Evolutionary conservation across 35 echinoderm and acorn worm species (phyloP), one percentile per base, ranked within the genome.

Genomic region (Nesometra sesokonis): DNA sequence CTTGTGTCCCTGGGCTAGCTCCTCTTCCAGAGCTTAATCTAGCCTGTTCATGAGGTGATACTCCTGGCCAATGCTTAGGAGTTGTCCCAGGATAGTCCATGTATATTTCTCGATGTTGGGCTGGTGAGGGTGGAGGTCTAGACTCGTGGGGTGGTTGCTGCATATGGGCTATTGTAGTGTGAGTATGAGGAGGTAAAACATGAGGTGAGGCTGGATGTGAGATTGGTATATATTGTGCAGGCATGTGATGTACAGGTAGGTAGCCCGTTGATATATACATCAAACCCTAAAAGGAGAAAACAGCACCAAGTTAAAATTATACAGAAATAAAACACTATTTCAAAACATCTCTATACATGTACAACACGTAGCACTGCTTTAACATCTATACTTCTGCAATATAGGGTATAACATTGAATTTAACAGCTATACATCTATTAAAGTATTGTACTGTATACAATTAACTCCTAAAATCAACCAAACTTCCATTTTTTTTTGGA

Each of bases 1-100:
- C 23, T 0, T 29, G 37, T 57, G 79, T 13, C 32, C 79, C 46
- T 32, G 87, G 79, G 32, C 40, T 88, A 33, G 80, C 32, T 35
- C 78, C 87, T 47, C 87, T 88, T 5, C 38, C 30, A 80, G 87
- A 67, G 52, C 52, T 67, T 27, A 67, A 67, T 27, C 52, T 67
- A 19, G 52, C 52, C 9, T 67, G 52, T 2, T 67, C 52, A 67
- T 67, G 52, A 1, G 52, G 52, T 19, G 52, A 19, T 19, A 67
- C 23, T 1, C 52, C 52, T 17, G 52, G 52, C 52, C 52, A 67
- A 67, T 67, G 52, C 21, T 19, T 67, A 67, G 52, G 52, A 11
- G 23, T 1, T 67, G 7, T 19, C 7, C 52, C 52, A 67, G 52
- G 52, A 27, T 67, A 67, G 2, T 67, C 52, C 52, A 67, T 67